Percentiles rank a stretch among this genome's conserved stretches.
Evolutionary conservation across 2,797 vertebrate genomes (phyloP).

Genomic region (Acanthurus lineatus): DNA sequence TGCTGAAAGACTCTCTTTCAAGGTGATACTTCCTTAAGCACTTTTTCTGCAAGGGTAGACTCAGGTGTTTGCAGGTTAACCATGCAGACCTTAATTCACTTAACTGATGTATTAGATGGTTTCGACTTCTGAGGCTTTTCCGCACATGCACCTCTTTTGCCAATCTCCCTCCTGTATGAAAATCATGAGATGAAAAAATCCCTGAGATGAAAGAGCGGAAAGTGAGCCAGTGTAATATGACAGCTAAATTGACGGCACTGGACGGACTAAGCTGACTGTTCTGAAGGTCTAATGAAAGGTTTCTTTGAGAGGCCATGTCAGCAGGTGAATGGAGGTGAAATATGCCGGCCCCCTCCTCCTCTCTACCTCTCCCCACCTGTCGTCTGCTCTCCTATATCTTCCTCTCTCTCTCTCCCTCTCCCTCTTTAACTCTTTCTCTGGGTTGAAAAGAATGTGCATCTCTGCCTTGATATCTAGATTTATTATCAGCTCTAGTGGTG

Average conservation of each 20-base stretch:
- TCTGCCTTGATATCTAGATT: constrained; percentile 49
- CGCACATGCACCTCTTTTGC: constrained; percentile 57
- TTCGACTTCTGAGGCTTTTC: constrained; percentile 62
- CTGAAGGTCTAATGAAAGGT: constrained; percentile 81
- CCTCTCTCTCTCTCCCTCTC: no score
- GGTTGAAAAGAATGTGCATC: constrained; percentile 61
- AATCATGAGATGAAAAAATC: constrained; percentile 75
- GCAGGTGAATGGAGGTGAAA: constrained; percentile 81
- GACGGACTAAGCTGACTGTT: constrained; percentile 72
- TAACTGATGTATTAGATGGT: constrained; percentile 67
- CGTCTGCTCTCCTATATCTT: no score
- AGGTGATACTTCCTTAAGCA: constrained; percentile 38
- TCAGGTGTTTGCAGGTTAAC: constrained; percentile 67
- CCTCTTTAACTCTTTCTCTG: constrained; percentile 16
- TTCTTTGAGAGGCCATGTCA: constrained; percentile 81
- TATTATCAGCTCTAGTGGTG: constrained; percentile 60
- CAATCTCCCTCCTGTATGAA: constrained; percentile 63
- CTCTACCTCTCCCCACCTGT: constrained; percentile 25
- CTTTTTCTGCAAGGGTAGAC: constrained; percentile 34
- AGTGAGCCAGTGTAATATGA: constrained; percentile 75
- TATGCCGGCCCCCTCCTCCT: constrained; percentile 64
- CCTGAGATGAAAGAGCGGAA: constrained; percentile 76
- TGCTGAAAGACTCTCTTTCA: constrained; percentile 50
- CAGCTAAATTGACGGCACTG: constrained; percentile 74
- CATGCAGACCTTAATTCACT: constrained; percentile 68